Evolutionary conservation across 2,797 vertebrate species (phyloP), one percentile per base, ranked within the genome.

Genomic region (Bryconaethiops microstoma): DNA sequence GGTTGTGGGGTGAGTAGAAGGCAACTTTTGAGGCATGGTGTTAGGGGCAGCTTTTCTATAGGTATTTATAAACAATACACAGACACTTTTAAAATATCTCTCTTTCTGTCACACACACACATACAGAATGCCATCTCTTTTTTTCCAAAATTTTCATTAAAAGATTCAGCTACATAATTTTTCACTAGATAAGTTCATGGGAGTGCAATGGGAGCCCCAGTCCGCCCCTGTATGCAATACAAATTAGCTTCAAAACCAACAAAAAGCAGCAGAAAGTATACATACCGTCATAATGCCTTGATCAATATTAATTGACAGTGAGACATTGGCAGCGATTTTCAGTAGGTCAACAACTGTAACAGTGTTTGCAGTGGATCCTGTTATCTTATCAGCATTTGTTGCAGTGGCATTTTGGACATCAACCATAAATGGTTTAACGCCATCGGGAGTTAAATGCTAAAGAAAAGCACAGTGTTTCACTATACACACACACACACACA

Each of bases 311-410:
- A 90, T 59, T 0, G 0, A 0, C 1, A 7, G 23, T 10, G 86
- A 71, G 60, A 88, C 80, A 1, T 0, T 52, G 55, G 96, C 94
- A 70, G 97, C 5, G 17, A 4, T 87, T 7, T 50, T 10, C 12
- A 98, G 73, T 75, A 96, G 95, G 2, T 8, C 35, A 84, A 97
- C 79, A 0, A 96, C 59, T 8, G 94, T 90, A 0, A 78, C 77
- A 60, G 96, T 67, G 76, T 92, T 92, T 79, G 83, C 87, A 40
- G 92, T 5, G 50, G 94, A 95, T 0, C 8, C 59, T 0, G 3
- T 48, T 62, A 94, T 90, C 1, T 57, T 10, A 0, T 0, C 0
- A 76, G 83, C 1, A 19, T 85, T 67, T 0, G 14, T 0, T 16
- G 0, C 0, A 0, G 83, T 87, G 17, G 54, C 17, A 0, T 2